Evolutionary conservation across 2,797 vertebrate genomes (phyloP).

Genomic region (Lutjanus campechanus): DNA sequence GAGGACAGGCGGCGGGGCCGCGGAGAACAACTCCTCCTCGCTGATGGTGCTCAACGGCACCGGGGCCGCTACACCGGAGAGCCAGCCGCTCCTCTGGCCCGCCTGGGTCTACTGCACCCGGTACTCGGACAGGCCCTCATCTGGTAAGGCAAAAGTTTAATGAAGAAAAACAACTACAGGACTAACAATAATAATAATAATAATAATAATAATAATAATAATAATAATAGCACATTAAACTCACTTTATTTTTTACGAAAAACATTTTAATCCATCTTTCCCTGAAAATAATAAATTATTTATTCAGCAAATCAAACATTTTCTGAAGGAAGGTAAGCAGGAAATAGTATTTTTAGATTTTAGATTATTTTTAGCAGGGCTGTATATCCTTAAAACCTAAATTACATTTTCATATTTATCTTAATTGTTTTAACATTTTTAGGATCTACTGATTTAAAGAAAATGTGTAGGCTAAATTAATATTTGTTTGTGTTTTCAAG

Average conservation of each 20-base stretch:
- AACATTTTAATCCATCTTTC: not conserved
- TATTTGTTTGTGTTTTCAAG: not conserved
- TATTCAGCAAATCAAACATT: no score
- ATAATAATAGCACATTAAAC: not conserved
- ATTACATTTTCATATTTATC: not conserved
- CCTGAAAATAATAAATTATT: no score
- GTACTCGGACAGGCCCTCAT: constrained; percentile 95
- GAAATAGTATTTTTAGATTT: no score
- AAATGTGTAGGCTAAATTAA: not conserved
- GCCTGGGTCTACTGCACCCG: constrained; percentile 97
- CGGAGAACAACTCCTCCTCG: constrained; percentile 59
- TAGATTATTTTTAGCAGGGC: no score
- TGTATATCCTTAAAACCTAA: not conserved
- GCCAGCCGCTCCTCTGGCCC: constrained; percentile 91
- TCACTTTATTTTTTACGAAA: not conserved
- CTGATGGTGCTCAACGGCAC: constrained; percentile 74
- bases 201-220: no score
- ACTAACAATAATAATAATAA: not conserved
- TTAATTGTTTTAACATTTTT: not conserved
- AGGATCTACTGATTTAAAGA: not conserved
- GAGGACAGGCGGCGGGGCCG: constrained; percentile 37
- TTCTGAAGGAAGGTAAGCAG: no score
- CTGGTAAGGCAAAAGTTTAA: constrained; percentile 88
- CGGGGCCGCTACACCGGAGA: constrained; percentile 84
- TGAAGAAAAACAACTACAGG: constrained; percentile 1